Evolutionary conservation across 1,140 invertebrate species (phyloP).

Genomic region (Trichonephila clavipes): DNA sequence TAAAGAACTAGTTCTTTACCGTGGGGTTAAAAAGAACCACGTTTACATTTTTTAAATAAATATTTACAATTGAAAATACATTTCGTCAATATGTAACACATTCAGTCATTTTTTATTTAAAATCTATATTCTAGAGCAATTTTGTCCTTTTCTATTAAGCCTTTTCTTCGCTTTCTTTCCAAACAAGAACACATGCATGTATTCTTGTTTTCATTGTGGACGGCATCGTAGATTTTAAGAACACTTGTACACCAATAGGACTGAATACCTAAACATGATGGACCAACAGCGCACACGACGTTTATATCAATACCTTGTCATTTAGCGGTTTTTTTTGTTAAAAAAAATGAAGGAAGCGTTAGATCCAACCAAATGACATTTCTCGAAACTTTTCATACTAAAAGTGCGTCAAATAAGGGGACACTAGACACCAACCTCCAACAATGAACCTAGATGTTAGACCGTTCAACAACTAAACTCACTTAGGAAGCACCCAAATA

Average conservation of each 20-base stretch:
- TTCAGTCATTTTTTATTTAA: no score
- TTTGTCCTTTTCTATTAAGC: no score
- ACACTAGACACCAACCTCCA: not conserved
- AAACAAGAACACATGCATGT: not conserved
- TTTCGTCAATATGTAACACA: no score
- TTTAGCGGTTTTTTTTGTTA: not conserved
- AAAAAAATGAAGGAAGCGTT: not conserved
- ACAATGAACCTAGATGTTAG: not conserved
- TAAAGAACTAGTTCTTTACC: no score
- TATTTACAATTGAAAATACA: no score
- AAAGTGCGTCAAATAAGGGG: not conserved
- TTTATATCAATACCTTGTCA: not conserved
- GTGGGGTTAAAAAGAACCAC: no score
- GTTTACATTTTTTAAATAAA: no score
- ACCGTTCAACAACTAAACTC: not conserved
- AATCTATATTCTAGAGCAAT: no score
- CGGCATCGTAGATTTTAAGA: not conserved
- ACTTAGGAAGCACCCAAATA: not conserved
- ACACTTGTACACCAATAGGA: not conserved
- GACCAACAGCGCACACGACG: conserved; percentile 12
- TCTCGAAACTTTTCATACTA: not conserved
- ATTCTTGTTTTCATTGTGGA: not conserved
- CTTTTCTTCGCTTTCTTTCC: no score
- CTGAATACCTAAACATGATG: not conserved
- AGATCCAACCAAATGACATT: not conserved